Percentiles rank a stretch among this genome's conserved stretches.
phyloP scores from a whole-genome alignment of 1,140 invertebrate species.

The Sipha flava region DNA sequence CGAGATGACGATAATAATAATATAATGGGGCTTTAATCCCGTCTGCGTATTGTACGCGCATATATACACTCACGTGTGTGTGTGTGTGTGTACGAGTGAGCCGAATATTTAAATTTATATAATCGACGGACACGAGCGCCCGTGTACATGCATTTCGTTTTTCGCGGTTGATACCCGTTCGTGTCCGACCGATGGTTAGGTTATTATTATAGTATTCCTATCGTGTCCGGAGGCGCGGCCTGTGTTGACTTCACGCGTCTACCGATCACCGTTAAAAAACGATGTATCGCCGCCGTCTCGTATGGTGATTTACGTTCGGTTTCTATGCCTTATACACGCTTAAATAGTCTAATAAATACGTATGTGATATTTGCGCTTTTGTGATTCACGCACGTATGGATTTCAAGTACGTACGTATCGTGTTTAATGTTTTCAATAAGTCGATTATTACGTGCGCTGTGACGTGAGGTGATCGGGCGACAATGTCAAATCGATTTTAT shows the following conservation, averaged over 20 bases:
- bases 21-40: neutral
- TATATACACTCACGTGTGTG: neutral
- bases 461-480: too few species aligned
- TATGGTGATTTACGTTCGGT: neutral
- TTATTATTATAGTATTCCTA: neutral
- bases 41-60: neutral
- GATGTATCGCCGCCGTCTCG: too few species aligned
- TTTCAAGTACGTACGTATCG: too few species aligned
- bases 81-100: too few species aligned
- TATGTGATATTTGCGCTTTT: too few species aligned
- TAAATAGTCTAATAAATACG: too few species aligned
- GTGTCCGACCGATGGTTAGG: neutral
- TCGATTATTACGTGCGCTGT: too few species aligned
- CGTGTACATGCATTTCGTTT: neutral
- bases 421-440: neutral
- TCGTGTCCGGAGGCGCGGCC: neutral
- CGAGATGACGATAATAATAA: neutral
- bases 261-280: neutral
- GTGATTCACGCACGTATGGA: too few species aligned
- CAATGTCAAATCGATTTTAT: too few species aligned
- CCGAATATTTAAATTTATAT: neutral
- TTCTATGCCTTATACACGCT: neutral
- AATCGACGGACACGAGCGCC: neutral
- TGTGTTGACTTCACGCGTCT: neutral
- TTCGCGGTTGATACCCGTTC: neutral